Conservation (phyloP, 2,888 invertebrate species). For the Drosophila helvetica region DNA sequence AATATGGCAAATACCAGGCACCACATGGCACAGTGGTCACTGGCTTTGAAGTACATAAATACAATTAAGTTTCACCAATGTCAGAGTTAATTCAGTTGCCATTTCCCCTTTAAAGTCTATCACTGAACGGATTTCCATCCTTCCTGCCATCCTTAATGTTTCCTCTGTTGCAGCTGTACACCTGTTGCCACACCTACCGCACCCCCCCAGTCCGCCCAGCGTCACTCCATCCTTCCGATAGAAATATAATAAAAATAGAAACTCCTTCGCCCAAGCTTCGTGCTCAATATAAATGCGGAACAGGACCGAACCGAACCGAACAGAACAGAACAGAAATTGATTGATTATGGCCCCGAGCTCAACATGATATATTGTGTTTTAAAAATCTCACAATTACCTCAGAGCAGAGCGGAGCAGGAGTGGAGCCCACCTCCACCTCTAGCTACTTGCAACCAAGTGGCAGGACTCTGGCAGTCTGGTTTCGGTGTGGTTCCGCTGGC, state of each 20-base stretch:
- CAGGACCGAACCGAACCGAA: not conserved
- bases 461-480: not conserved
- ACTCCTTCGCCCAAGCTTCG: conserved; percentile 5
- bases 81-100: too few relatives aligned
- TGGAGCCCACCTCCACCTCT: not conserved
- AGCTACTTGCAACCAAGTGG: not conserved
- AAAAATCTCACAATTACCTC: conserved; percentile 68
- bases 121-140: not conserved
- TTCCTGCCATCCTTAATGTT: not conserved
- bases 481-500: conserved; percentile 1
- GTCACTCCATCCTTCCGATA: conserved; percentile 16
- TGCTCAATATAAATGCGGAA: conserved; percentile 28
- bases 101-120: not conserved
- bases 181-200: conserved; percentile 5
- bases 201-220: not conserved
- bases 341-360: conserved; percentile 62
- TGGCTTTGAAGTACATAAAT: not conserved
- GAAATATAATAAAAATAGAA: conserved; percentile 22
- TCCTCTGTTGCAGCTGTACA: conserved; percentile 19
- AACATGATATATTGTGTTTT: conserved; percentile 69
- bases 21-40: too few relatives aligned
- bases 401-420: conserved; percentile 19
- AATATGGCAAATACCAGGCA: not conserved
- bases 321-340: conserved; percentile 53
- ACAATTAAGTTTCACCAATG: too few relatives aligned